These are phyloP conservation scores for Cynocephalus volans DNA, from an alignment of 2,113 vertebrate species.

Conservation along the genomic window DNA sequence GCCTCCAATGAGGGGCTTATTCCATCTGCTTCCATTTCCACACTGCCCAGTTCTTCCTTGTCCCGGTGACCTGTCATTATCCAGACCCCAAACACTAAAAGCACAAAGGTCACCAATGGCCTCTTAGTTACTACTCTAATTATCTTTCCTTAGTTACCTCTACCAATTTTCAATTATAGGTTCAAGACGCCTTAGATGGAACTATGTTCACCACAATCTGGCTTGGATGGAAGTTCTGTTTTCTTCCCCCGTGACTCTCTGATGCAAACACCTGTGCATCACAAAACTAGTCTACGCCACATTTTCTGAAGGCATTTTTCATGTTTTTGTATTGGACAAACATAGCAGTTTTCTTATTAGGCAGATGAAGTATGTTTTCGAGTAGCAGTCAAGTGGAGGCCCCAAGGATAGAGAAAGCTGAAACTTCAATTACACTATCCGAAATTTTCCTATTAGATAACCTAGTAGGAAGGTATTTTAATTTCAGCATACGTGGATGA, in stretches of 20 bases:
- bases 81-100: background rate
- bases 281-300: background rate
- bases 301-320: constrained; percentile 4
- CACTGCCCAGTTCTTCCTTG: background rate
- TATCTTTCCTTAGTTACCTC: background rate
- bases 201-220: background rate
- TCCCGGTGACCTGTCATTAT: background rate
- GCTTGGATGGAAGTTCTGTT: background rate
- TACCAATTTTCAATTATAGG: background rate
- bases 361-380: background rate
- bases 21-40: background rate
- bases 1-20: background rate
- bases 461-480: background rate
- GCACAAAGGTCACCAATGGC: background rate
- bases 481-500: background rate
- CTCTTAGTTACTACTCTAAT: background rate
- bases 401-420: background rate
- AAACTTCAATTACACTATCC: background rate
- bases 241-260: background rate
- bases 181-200: background rate
- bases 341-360: background rate
- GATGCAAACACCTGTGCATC: background rate
- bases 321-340: background rate
- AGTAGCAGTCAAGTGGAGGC: background rate
- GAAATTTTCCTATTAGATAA: constrained; percentile 32